A percentile compares a stretch with the other conserved stretches of the same genome.
Conservation (phyloP, 1,140 invertebrate genomes). For the Philaenus spumarius region DNA sequence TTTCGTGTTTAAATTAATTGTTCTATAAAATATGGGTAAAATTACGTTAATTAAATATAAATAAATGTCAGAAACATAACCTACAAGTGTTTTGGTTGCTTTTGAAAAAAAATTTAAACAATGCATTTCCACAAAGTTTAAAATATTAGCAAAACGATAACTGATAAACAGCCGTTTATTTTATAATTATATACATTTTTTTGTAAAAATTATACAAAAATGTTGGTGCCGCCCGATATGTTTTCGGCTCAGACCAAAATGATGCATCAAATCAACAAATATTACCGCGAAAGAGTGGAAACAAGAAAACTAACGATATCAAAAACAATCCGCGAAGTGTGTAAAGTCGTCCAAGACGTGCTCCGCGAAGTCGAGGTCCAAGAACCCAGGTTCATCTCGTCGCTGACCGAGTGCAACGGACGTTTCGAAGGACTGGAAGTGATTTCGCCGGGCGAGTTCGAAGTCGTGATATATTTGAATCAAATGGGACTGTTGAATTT, state of each 20-base stretch:
- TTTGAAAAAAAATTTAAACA: too few species aligned
- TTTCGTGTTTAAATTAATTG: too few species aligned
- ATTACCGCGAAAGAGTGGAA: constrained; percentile 84
- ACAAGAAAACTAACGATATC: constrained; percentile 71
- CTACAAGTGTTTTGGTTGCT: too few species aligned
- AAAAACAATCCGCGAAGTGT: constrained; percentile 85
- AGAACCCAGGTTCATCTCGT: constrained; percentile 92
- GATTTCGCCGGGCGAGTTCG: constrained; percentile 85
- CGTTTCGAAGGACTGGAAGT: constrained; percentile 86
- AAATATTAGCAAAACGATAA: too few species aligned
- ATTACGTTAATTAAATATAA: too few species aligned
- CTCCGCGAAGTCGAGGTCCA: constrained; percentile 95
- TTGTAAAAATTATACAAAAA: constrained; percentile 32
- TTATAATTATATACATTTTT: too few species aligned
- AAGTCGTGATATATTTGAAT: constrained; percentile 93
- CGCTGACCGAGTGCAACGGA: constrained; percentile 82
- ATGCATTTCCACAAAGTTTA: too few species aligned
- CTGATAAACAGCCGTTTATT: too few species aligned
- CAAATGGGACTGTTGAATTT: constrained; percentile 98
- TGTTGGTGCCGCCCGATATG: constrained; percentile 80
- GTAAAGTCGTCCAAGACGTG: constrained; percentile 92
- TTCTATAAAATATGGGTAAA: too few species aligned
- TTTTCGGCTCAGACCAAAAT: constrained; percentile 79
- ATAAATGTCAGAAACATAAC: too few species aligned
- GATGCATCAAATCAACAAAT: constrained; percentile 92